A percentile compares a stretch with the other conserved stretches of the same genome.
These are phyloP conservation scores for Ornithoptera priamus DNA, from an alignment of 2,888 invertebrate species.

Conservation along the genomic window DNA sequence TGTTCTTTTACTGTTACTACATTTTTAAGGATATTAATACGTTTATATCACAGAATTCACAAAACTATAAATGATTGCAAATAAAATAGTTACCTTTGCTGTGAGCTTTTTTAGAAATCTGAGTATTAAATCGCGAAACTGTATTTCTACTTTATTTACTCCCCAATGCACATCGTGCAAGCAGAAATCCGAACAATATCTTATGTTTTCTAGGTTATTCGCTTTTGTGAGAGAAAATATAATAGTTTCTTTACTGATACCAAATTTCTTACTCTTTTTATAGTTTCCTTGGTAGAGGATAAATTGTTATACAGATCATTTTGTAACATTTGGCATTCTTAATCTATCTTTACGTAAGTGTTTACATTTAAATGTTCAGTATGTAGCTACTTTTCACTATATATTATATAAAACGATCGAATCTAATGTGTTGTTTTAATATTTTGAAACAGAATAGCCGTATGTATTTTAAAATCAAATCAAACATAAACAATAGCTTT, in stretches of 20 bases:
- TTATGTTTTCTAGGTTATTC: conserved; percentile 75
- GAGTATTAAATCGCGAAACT: not conserved
- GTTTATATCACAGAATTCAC: too few species aligned
- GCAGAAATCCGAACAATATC: conserved; percentile 74
- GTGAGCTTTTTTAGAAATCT: not conserved
- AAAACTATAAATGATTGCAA: too few species aligned
- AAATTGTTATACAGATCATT: not conserved
- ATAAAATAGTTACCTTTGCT: not conserved
- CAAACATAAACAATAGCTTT: conserved; percentile 7
- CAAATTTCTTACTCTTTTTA: conserved; percentile 39
- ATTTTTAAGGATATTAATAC: too few species aligned
- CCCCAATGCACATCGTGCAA: conserved; percentile 68
- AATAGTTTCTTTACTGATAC: conserved; percentile 74
- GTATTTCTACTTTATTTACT: conserved; percentile 3
- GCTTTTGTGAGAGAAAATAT: conserved; percentile 75
- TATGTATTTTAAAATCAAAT: not conserved
- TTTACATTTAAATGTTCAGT: too few species aligned
- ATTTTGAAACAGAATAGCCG: not conserved
- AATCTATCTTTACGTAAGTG: too few species aligned
- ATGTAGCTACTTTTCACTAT: too few species aligned
- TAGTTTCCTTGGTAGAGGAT: not conserved
- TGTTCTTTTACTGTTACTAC: too few species aligned
- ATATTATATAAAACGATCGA: too few species aligned
- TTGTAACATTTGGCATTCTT: too few species aligned
- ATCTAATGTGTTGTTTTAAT: not conserved